Evolutionary conservation across 2,113 vertebrate species (phyloP), one percentile per base, ranked within the genome.

Genomic region (Circaetus cinerascens): DNA sequence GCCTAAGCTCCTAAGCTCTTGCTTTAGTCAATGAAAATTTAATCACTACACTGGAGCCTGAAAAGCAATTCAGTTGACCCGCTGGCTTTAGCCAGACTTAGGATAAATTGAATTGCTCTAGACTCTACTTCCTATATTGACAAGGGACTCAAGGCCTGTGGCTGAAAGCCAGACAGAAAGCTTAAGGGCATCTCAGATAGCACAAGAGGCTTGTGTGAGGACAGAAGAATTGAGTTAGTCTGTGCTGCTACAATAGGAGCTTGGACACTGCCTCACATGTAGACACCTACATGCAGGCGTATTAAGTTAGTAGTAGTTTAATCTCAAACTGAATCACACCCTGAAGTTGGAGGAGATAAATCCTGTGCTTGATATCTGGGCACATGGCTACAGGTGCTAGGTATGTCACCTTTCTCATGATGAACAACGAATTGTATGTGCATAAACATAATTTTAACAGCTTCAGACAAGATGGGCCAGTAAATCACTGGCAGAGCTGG

Each of bases 11-110:
- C 38, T 48, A 84, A 64, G 34, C 29, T 78, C 60, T 36, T 51
- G n/a, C 36, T 94, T 94, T 78, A 90, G 80, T 91, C 89, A 93
- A 90, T 94, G 87, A 96, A 96, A 96, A 93, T 94, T 78, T 95
- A 96, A 97, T 95, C 69, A 85, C 62, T 91, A 59, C 10, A 19
- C 19, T 64, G 40, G 30, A 91, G 66, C 34, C 62, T 76, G 77
- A 72, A 91, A 93, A 91, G 56, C 48, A 60, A 53, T 75, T 75
- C 89, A 45, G 60, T 74, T 95, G 95, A 94, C 84, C 48, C 2
- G 0, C 71, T 14, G 43, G 73, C 73, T 95, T 90, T 81, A 82
- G 36, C 36, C 66, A 93, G 77, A 91, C 68, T 84, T 43, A 22
- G 13, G 66, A 78, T 55, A 93, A 96, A 96, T 90, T 93, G 80